A percentile compares a stretch with the other conserved stretches of the same genome.
Evolutionary conservation across 2,888 invertebrate genomes (phyloP).

Genomic region (Thera obeliscata): DNA sequence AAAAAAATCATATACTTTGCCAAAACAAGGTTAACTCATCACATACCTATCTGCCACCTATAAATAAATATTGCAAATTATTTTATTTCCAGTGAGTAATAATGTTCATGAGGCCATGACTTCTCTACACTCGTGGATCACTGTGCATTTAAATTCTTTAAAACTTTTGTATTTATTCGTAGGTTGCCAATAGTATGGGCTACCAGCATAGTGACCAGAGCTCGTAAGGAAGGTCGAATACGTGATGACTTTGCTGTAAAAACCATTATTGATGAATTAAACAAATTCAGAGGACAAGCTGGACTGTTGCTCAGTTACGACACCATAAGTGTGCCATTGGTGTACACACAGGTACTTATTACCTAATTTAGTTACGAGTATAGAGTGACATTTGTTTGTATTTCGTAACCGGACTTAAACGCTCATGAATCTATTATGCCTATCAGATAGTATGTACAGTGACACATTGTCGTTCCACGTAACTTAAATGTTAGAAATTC

Average conservation of each 20-base stretch:
- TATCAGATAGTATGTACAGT: no score
- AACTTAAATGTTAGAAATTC: no score
- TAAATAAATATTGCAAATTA: no score
- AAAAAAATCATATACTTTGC: no score
- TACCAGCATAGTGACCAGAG: constrained; percentile 93
- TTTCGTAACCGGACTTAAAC: no score
- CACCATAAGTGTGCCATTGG: constrained; percentile 91
- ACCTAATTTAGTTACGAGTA: background rate
- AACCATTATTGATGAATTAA: constrained; percentile 94
- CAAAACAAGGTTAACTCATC: no score
- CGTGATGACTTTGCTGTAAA: constrained; percentile 96
- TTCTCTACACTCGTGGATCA: background rate
- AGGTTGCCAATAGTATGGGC: constrained; percentile 96
- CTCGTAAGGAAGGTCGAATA: constrained; percentile 95
- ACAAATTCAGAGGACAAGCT: constrained; percentile 92
- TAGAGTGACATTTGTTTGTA: constrained; percentile 2
- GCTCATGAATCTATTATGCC: no score
- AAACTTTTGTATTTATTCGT: background rate
- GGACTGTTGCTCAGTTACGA: constrained; percentile 91
- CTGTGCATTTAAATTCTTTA: background rate
- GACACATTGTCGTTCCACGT: no score
- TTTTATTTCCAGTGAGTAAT: no score
- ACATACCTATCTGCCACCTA: no score
- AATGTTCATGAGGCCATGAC: no score
- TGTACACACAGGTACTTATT: constrained; percentile 89